Base-by-base conservation (phyloP, 1,140 invertebrate genomes). In the Steinernema khuongi region DNA sequence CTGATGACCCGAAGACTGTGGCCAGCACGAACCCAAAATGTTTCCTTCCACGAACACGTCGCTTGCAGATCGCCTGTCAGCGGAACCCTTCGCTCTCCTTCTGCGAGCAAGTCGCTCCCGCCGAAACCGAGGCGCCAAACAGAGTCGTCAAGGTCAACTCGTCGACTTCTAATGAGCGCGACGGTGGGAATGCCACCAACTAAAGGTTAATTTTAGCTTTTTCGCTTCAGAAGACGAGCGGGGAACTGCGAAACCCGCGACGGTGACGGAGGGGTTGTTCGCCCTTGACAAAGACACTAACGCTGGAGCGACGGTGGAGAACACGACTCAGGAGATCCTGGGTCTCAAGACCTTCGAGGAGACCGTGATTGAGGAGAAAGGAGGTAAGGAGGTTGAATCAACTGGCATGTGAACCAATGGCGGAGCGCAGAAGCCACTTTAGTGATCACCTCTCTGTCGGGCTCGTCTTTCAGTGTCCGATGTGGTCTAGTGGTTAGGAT, bases 81-180 rank as follows among this genome's bases (percentile, higher is more conserved):
- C 50, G 50, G 50, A 60, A 60, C 50, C 50, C 50, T 14, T n/a
- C 50, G 11, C 50, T 60, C 50, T 60, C 50, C 7, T 60, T 60
- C 50, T 60, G 50, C 19, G 50, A 60, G 14, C 2, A 14, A 7
- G 50, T 22, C 14, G 4, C 50, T 2, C 11, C 50, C 50, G 11
- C 50, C 11, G 22, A 14, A 22, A 4, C 50, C 7, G 11, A 60
- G 26, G 22, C 50, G 14, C 14, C 7, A 14, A 22, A 60, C 50
- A 60, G 26, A 60, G 22, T 60, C 50, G 50, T 60, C 14, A 60
- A 60, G 50, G 50, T 60, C 50, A 60, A 60, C 19, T 60, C 50
- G 11, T 60, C 50, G 50, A 60, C 50, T 60, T 60, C 50, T 60
- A 60, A 60, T 60, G 50, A 60, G 22, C 50, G 50, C 50, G 50